Percentiles rank a stretch among this genome's conserved stretches.
phyloP scores from a whole-genome alignment of 2,888 invertebrate species.

The Adelphocoris suturalis region DNA sequence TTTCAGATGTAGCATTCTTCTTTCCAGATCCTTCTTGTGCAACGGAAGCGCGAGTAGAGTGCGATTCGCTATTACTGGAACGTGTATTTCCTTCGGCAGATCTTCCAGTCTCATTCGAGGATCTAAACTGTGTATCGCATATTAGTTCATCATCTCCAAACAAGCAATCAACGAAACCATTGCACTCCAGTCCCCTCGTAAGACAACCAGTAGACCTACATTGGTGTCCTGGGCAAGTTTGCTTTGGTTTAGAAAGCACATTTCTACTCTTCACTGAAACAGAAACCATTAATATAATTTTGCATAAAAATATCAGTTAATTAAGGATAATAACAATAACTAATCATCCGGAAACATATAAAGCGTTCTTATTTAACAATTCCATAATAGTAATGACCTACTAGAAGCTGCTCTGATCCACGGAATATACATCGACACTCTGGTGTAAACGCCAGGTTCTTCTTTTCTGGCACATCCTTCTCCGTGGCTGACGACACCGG shows the following conservation, averaged over 20 bases:
- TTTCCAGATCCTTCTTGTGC: no score
- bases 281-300: not conserved
- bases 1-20: no score
- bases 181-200: conserved; percentile 84
- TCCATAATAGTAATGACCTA: not conserved
- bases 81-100: not conserved
- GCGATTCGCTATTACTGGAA: no score
- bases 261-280: conserved; percentile 71
- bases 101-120: not conserved
- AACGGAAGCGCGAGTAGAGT: no score
- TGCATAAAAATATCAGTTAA: no score
- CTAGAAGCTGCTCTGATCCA: conserved; percentile 82
- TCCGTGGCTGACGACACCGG: conserved; percentile 92
- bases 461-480: conserved; percentile 89
- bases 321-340: no score
- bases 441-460: conserved; percentile 91
- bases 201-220: conserved; percentile 86
- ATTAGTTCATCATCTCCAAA: conserved; percentile 88
- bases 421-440: conserved; percentile 86
- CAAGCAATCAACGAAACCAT: conserved; percentile 87
- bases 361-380: no score
- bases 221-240: conserved; percentile 86
- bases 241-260: conserved; percentile 79
- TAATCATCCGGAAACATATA: no score
- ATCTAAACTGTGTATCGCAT: conserved; percentile 49